These are phyloP conservation scores for Imbricaverruca yamaguchii DNA, from an alignment of 2,888 invertebrate genomes.

Conservation along the genomic window DNA sequence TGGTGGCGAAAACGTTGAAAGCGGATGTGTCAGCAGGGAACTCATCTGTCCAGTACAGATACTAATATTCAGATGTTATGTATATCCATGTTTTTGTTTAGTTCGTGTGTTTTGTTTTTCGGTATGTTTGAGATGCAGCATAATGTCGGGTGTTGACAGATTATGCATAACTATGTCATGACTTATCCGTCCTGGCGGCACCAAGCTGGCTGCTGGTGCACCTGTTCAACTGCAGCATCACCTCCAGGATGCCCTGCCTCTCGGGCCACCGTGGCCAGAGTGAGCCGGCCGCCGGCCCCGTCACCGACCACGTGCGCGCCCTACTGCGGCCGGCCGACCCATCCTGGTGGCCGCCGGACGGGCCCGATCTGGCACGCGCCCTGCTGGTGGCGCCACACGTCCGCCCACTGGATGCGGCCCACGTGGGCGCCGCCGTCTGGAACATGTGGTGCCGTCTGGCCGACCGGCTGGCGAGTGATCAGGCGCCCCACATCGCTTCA, in stretches of 20 bases:
- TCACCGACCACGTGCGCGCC: not conserved
- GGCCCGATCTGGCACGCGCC: not conserved
- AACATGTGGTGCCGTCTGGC: not conserved
- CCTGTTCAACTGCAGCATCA: too few relatives aligned
- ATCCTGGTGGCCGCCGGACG: not conserved
- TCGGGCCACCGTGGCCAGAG: not conserved
- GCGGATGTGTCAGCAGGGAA: too few relatives aligned
- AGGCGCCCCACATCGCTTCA: not conserved
- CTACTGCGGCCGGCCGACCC: not conserved
- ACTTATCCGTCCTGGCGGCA: too few relatives aligned
- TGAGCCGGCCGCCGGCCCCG: not conserved
- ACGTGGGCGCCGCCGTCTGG: not conserved
- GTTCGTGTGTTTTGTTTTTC: too few relatives aligned
- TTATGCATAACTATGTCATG: too few relatives aligned
- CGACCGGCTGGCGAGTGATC: not conserved
- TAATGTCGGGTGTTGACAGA: too few relatives aligned
- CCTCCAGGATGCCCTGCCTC: not conserved
- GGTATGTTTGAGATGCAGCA: too few relatives aligned
- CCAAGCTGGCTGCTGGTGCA: too few relatives aligned
- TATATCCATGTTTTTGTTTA: too few relatives aligned
- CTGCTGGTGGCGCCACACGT: slow-evolving; percentile 7
- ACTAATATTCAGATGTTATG: too few relatives aligned
- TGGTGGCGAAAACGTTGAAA: too few relatives aligned
- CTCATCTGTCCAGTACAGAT: too few relatives aligned
- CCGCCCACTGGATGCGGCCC: not conserved